Base-by-base conservation (phyloP, 2,888 invertebrate species). In the Cheilosia variabilis region DNA sequence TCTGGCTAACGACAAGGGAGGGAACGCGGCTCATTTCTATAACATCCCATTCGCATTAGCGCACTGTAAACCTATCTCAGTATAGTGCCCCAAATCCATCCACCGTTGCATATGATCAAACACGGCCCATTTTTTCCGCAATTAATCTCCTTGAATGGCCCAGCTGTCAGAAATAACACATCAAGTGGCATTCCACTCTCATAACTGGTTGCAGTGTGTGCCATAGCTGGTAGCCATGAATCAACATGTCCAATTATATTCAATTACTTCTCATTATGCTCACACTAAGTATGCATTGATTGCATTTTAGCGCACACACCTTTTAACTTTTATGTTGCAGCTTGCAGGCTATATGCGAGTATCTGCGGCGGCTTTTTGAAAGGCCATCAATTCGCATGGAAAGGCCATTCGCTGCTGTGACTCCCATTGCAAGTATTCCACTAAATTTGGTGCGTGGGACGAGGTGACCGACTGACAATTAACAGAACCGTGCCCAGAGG, bases 191-290 rank as follows among this genome's bases (percentile, higher is more conserved):
- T 52, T 52, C 52, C 52, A 24, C 22, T 15, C 13, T 22, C 22
- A 52, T 15, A 52, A 22, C 52, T 52, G 52, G 52, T 52, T 52
- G 15, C 13, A 22, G 6, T 22, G 13, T 24, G 52, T 15, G 52
- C 52, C 52, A 52, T 24, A 81, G 55, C 68, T 63, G 69, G 55
- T 62, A 75, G 66, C 34, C 27, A 75, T 60, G 47, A 71, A 71
- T 71, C 71, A 57, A 50, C 71, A 63, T 78, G 78, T 78, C 63
- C 57, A 71, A 78, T 78, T 78, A 78, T 41, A 69, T 75, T 68
- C 80, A 69, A 81, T 81, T 75, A 75, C 75, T 41, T 41, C 55
- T 43, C 68, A 53, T 75, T 53, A 63, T 52, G 68, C 55, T 43
- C 22, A 24, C 45, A 22, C 43, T 53, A 68, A 53, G 58, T 62